Conservation (phyloP, 2,888 invertebrate genomes). For the Tinea trinotella region DNA sequence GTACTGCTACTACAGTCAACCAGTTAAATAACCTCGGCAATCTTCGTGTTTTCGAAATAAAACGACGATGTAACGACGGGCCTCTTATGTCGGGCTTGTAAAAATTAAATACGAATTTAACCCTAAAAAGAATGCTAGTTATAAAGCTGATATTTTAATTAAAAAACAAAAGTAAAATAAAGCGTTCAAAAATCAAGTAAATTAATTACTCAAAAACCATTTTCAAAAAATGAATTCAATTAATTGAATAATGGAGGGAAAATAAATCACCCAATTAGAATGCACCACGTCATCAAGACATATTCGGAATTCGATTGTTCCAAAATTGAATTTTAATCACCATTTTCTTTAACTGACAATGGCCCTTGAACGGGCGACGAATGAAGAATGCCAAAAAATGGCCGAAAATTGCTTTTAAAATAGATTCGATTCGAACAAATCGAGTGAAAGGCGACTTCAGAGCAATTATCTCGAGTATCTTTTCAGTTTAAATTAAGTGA, state of each 20-base stretch:
- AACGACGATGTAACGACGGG: too few species aligned
- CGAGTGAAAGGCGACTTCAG: slow-evolving; percentile 41
- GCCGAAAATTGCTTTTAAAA: slow-evolving; percentile 57
- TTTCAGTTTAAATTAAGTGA: slow-evolving; percentile 72
- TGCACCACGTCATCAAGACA: slow-evolving; percentile 59
- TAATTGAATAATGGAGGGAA: slow-evolving; percentile 13
- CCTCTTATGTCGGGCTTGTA: too few species aligned
- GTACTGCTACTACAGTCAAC: too few species aligned
- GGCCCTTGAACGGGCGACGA: slow-evolving; percentile 38
- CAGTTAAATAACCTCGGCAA: too few species aligned
- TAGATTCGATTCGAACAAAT: slow-evolving; percentile 47
- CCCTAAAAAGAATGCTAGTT: too few species aligned
- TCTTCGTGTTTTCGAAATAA: too few species aligned
- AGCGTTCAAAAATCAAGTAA: too few species aligned
- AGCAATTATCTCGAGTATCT: slow-evolving; percentile 72
- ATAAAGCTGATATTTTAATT: too few species aligned
- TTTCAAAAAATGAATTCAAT: slow-evolving; percentile 4
- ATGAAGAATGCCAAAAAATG: slow-evolving; percentile 56
- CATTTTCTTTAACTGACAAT: slow-evolving; percentile 61
- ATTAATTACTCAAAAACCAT: too few species aligned
- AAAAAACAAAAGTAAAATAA: too few species aligned
- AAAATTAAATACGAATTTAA: too few species aligned
- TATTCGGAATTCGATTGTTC: slow-evolving; percentile 61
- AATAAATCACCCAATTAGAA: slow-evolving; percentile 65
- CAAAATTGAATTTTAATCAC: slow-evolving; percentile 72